Evolutionary conservation across 2,113 vertebrate genomes (phyloP).

Genomic region (Dromiciops gliroides): DNA sequence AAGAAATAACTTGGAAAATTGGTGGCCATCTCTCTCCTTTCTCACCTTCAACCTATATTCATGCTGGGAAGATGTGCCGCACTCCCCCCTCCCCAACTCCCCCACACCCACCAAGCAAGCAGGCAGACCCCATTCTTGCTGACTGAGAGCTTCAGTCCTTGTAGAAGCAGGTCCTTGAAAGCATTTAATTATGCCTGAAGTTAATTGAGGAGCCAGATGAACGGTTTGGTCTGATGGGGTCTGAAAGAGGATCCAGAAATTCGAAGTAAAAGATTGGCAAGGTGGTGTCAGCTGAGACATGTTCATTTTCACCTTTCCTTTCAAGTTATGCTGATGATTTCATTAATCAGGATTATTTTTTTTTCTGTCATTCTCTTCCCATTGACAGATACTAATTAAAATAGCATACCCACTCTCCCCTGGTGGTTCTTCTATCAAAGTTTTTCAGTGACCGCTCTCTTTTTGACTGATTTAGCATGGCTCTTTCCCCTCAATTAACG

Average conservation of each 20-base stretch:
- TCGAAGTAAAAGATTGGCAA: slow-evolving; percentile 72
- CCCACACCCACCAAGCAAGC: too few species aligned
- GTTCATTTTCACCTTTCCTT: slow-evolving; percentile 82
- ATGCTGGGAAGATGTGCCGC: slow-evolving; percentile 3
- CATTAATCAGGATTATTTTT: slow-evolving; percentile 80
- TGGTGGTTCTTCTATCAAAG: slow-evolving; percentile 71
- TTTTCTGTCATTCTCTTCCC: slow-evolving; percentile 78
- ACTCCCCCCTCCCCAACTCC: not conserved
- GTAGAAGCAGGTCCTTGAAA: slow-evolving; percentile 33
- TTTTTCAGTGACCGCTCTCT: slow-evolving; percentile 73
- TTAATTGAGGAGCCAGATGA: slow-evolving; percentile 83
- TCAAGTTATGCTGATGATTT: slow-evolving; percentile 81
- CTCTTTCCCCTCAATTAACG: slow-evolving; percentile 87
- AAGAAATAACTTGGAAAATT: not conserved
- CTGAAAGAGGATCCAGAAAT: slow-evolving; percentile 76
- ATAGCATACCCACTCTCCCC: slow-evolving; percentile 80
- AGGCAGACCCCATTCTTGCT: slow-evolving; percentile 70
- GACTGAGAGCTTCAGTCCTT: slow-evolving; percentile 71
- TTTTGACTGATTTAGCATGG: slow-evolving; percentile 84
- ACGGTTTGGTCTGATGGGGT: slow-evolving; percentile 74
- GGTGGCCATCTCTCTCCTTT: not conserved
- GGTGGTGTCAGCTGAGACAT: slow-evolving; percentile 78
- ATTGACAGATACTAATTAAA: slow-evolving; percentile 85
- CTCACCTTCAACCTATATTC: not conserved
- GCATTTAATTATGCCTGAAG: slow-evolving; percentile 77